Evolutionary conservation across 2,888 invertebrate genomes (phyloP).

Genomic region (Nephrotoma guestfalica): DNA sequence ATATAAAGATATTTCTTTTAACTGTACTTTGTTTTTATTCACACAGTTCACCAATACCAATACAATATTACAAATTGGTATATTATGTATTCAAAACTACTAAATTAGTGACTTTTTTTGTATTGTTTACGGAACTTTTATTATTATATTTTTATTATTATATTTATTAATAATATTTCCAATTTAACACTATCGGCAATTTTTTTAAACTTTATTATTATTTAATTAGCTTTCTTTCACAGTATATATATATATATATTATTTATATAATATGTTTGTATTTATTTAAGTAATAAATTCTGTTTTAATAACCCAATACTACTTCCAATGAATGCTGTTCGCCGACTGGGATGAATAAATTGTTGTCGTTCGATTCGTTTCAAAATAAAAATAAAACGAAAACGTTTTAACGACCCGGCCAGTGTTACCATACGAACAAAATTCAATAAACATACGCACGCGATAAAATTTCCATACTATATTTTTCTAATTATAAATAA

Average conservation of each 20-base stretch:
- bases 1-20: background rate
- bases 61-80: background rate
- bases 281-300: background rate
- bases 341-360: constrained; percentile 6
- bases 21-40: background rate
- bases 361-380: background rate
- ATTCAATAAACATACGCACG: background rate
- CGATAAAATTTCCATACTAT: background rate
- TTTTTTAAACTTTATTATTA: background rate
- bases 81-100: background rate
- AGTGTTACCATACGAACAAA: constrained; percentile 4
- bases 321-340: constrained; percentile 1
- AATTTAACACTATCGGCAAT: background rate
- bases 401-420: background rate
- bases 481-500: background rate
- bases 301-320: background rate
- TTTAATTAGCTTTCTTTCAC: background rate
- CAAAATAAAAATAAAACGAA: background rate
- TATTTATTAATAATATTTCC: background rate
- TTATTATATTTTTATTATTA: background rate
- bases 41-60: background rate
- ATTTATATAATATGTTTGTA: background rate
- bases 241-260: background rate
- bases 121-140: background rate
- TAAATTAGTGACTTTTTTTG: background rate